Percentiles rank a stretch among this genome's conserved stretches.
Evolutionary conservation across 2,113 vertebrate species (phyloP).

Genomic region (Microcebus jonahi): DNA sequence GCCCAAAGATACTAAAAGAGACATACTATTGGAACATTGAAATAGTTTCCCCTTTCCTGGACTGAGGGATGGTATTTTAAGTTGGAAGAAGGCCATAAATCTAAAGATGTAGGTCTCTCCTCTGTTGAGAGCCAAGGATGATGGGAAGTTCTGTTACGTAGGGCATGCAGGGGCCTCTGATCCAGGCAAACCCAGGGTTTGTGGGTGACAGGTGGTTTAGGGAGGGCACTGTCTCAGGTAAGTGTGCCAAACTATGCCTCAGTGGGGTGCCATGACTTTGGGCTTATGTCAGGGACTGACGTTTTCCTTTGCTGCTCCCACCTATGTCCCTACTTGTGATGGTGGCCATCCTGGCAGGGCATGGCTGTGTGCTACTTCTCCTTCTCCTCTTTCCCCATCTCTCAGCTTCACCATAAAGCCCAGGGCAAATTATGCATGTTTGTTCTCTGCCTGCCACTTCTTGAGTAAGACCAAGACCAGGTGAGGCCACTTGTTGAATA

Average conservation of each 20-base stretch:
- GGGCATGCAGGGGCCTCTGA: neutral
- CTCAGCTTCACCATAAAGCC: neutral
- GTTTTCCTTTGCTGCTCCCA: neutral
- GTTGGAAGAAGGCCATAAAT: neutral
- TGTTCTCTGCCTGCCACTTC: neutral
- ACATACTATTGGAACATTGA: slow-evolving; percentile 44
- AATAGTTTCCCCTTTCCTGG: slow-evolving; percentile 20
- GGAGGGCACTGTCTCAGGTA: neutral
- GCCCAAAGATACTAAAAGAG: slow-evolving; percentile 54
- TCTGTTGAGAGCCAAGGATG: neutral
- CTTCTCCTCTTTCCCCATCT: neutral
- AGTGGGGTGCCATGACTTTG: neutral
- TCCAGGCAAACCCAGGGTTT: neutral
- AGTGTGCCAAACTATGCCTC: neutral
- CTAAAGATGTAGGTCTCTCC: slow-evolving; percentile 19
- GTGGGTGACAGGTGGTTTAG: neutral
- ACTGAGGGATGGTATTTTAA: slow-evolving; percentile 42
- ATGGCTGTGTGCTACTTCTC: neutral
- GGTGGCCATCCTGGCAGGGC: neutral
- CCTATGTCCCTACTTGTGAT: neutral
- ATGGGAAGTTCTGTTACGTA: slow-evolving; percentile 4
- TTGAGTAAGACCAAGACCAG: slow-evolving; percentile 9
- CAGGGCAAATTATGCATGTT: neutral
- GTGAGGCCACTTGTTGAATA: neutral
- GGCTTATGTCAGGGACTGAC: neutral